Percentiles rank a stretch among this genome's conserved stretches.
Evolutionary conservation across 1,140 invertebrate genomes (phyloP).

Genomic region (Drosophila arizonae): DNA sequence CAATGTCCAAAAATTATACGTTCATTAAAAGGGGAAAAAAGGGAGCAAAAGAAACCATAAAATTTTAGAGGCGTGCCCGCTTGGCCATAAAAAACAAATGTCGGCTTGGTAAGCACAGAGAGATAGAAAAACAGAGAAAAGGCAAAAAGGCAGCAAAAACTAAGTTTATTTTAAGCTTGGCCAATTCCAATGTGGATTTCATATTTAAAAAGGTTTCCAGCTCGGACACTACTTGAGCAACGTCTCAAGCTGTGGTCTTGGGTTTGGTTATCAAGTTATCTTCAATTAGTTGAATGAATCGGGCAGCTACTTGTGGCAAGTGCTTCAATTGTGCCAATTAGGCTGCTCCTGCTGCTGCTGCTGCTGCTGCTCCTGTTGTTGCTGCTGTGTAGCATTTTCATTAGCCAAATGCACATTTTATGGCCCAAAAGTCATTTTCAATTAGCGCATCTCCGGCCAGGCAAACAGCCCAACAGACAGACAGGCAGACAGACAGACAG

Average conservation of each 20-base stretch:
- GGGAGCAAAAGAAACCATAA: constrained; percentile 24
- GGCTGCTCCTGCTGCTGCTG: constrained; percentile 6
- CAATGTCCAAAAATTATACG: constrained; percentile 42
- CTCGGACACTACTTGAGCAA: constrained; percentile 9
- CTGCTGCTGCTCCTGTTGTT: background rate
- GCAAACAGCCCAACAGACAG: constrained; percentile 29
- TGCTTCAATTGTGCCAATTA: constrained; percentile 42
- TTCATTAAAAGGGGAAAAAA: constrained; percentile 38
- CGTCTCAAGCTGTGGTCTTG: background rate
- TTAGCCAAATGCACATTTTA: constrained; percentile 48
- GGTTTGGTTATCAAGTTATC: constrained; percentile 24
- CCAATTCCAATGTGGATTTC: background rate
- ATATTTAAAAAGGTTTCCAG: background rate
- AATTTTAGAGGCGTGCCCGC: constrained; percentile 45
- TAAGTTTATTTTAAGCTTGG: background rate
- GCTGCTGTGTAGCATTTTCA: constrained; percentile 25
- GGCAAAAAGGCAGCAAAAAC: constrained; percentile 5
- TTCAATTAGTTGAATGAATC: constrained; percentile 27
- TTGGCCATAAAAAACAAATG: constrained; percentile 53
- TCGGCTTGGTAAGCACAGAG: constrained; percentile 1
- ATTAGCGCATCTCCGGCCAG: constrained; percentile 54
- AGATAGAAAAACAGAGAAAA: background rate
- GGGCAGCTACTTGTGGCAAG: constrained; percentile 12
- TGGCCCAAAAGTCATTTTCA: constrained; percentile 54
- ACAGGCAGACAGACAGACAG: constrained; percentile 23